These are phyloP conservation scores for Papilio helenus DNA, from an alignment of 1,140 invertebrate genomes.

Conservation along the genomic window DNA sequence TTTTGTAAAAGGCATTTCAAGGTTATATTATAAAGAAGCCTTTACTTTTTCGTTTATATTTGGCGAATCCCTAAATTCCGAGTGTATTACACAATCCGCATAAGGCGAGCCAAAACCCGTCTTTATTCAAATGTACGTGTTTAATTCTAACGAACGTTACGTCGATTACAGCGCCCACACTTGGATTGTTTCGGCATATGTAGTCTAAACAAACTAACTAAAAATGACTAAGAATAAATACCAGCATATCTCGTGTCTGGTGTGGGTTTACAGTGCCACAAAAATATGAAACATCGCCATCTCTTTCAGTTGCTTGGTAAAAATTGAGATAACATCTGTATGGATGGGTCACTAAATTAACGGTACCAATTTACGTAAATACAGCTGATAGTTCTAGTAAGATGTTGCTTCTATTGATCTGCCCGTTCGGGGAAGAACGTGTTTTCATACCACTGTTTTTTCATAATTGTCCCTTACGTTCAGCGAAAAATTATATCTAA, in stretches of 20 bases:
- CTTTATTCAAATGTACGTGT: conserved; percentile 40
- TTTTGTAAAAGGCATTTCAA: conserved; percentile 26
- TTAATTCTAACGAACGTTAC: conserved; percentile 43
- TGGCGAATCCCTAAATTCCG: conserved; percentile 27
- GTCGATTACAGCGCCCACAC: conserved; percentile 42
- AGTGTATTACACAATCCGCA: conserved; percentile 41
- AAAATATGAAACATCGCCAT: not conserved
- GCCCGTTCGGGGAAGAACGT: too few relatives aligned
- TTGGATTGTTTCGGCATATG: conserved; percentile 36
- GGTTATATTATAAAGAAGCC: conserved; percentile 12
- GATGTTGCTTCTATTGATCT: too few relatives aligned
- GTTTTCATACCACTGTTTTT: too few relatives aligned
- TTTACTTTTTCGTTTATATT: conserved; percentile 30
- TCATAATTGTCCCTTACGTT: too few relatives aligned
- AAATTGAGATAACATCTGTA: not conserved
- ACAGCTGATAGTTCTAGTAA: too few relatives aligned
- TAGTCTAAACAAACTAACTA: conserved; percentile 53
- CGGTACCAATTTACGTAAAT: too few relatives aligned
- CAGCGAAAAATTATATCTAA: too few relatives aligned
- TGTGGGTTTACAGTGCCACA: not conserved
- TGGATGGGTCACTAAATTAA: not conserved
- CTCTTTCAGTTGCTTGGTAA: not conserved
- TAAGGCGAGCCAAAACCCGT: conserved; percentile 43
- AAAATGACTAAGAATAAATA: conserved; percentile 46
- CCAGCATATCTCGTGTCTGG: not conserved